A percentile compares a stretch with the other conserved stretches of the same genome.
These are phyloP conservation scores for Epiblema foenella DNA, from an alignment of 2,888 invertebrate genomes.

Conservation along the genomic window DNA sequence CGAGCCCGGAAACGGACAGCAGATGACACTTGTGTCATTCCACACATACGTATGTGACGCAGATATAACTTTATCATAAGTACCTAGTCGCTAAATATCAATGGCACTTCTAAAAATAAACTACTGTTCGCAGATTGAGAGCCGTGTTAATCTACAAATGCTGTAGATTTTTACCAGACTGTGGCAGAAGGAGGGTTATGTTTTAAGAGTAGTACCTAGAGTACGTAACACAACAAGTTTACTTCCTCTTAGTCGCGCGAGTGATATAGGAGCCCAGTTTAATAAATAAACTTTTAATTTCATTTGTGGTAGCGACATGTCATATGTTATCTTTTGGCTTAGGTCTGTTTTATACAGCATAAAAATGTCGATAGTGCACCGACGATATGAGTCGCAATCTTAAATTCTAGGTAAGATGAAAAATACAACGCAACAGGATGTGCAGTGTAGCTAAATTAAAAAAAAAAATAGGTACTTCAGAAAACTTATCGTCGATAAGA, in stretches of 20 bases:
- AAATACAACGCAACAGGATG: conserved; percentile 31
- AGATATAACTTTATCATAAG: conserved; percentile 15
- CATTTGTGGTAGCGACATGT: no score
- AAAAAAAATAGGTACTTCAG: conserved; percentile 1
- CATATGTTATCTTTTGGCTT: not conserved
- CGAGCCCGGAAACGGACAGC: conserved; percentile 22
- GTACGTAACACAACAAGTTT: no score
- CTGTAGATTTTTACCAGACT: no score
- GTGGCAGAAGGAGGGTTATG: no score
- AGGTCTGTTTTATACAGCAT: not conserved
- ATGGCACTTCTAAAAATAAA: conserved; percentile 10
- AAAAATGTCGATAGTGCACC: not conserved
- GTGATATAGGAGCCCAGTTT: no score
- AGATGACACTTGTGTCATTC: conserved; percentile 23
- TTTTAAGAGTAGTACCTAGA: no score
- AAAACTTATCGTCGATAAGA: conserved; percentile 34
- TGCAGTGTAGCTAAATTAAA: conserved; percentile 22
- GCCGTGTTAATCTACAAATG: no score
- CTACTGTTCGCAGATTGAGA: not conserved
- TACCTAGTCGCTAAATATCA: conserved; percentile 4
- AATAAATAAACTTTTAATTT: no score
- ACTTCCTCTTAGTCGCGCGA: no score
- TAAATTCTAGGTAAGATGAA: conserved; percentile 11
- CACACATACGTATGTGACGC: conserved; percentile 6
- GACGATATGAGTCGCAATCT: conserved; percentile 1